Evolutionary conservation across 2,888 invertebrate species (phyloP).

Genomic region (Apotomis turbidana): DNA sequence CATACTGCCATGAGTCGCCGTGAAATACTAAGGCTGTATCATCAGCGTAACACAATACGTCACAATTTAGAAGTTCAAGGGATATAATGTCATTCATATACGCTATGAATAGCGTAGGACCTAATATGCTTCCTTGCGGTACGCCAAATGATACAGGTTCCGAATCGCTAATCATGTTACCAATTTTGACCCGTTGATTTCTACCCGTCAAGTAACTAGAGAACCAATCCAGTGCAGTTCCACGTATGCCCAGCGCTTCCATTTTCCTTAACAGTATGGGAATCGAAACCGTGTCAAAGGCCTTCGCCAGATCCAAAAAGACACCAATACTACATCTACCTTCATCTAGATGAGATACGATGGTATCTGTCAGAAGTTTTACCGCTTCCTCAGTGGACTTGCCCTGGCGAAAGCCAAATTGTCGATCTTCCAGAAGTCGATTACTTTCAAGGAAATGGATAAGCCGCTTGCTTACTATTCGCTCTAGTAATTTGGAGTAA

Average conservation of each 20-base stretch:
- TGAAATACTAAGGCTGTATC: background rate
- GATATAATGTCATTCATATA: conserved; percentile 34
- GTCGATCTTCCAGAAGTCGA: conserved; percentile 12
- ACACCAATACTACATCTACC: background rate
- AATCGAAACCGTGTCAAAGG: background rate
- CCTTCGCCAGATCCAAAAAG: background rate
- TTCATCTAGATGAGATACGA: background rate
- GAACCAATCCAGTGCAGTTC: conserved; percentile 28
- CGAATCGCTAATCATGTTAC: background rate
- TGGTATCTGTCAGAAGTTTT: conserved; percentile 6
- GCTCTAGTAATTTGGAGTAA: background rate
- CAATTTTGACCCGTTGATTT: conserved; percentile 1
- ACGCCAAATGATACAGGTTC: conserved; percentile 13
- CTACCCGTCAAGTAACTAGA: conserved; percentile 19
- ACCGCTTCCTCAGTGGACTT: conserved; percentile 20
- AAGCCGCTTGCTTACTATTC: conserved; percentile 24
- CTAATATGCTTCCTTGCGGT: conserved; percentile 43
- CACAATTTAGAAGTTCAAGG: background rate
- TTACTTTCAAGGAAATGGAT: conserved; percentile 28
- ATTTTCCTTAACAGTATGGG: conserved; percentile 26
- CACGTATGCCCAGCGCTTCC: conserved; percentile 26
- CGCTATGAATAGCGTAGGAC: conserved; percentile 28
- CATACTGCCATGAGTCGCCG: background rate
- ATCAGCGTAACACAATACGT: conserved; percentile 7
- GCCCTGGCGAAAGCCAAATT: conserved; percentile 38